These are phyloP conservation scores for Megalopta genalis DNA, from an alignment of 1,140 invertebrate species.

Conservation along the genomic window DNA sequence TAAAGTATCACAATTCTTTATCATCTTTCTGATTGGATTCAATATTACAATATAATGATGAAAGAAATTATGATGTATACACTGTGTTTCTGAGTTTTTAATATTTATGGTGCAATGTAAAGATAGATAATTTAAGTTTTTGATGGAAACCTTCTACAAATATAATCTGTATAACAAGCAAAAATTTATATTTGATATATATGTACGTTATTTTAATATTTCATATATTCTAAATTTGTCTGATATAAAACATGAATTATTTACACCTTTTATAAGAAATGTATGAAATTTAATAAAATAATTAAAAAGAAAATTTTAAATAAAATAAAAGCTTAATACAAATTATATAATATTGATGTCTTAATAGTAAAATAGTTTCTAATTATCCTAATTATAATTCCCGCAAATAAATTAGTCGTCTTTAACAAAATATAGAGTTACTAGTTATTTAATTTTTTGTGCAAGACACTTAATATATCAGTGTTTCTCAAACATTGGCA, in stretches of 20 bases:
- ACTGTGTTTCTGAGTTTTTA: background rate
- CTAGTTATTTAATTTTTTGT: conserved; percentile 59
- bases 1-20: background rate
- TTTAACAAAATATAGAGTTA: conserved; percentile 68
- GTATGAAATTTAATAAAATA: background rate
- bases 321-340: conserved; percentile 7
- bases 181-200: background rate
- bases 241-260: background rate
- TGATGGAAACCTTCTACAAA: background rate
- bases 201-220: background rate
- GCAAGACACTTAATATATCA: conserved; percentile 72
- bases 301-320: conserved; percentile 2
- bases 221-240: conserved; percentile 17
- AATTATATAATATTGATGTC: background rate
- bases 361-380: conserved; percentile 3
- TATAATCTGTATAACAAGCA: background rate
- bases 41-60: background rate
- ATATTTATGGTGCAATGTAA: background rate
- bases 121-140: background rate
- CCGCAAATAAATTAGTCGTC: conserved; percentile 9
- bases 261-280: background rate
- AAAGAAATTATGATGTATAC: background rate
- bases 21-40: background rate
- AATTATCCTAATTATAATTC: conserved; percentile 26
- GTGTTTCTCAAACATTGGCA: conserved; percentile 76